Evolutionary conservation across 1,140 invertebrate genomes (phyloP).

Genomic region (Procambarus clarkii): DNA sequence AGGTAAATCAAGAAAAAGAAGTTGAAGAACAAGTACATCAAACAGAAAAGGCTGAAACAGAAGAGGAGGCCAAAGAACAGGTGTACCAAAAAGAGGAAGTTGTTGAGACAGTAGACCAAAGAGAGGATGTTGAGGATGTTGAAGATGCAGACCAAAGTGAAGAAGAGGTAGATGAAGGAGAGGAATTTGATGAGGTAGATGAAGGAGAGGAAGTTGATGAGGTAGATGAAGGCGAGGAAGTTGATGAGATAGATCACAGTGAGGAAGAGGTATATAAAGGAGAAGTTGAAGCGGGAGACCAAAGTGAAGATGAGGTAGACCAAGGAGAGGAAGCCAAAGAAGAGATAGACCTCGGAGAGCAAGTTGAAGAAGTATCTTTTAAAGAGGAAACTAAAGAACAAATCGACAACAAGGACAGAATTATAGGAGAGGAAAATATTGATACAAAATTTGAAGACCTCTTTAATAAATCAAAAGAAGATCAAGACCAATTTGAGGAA

Average conservation of each 20-base stretch:
- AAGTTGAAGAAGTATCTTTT: not conserved
- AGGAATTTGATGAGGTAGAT: not conserved
- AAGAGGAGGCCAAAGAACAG: not conserved
- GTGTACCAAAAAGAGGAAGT: not conserved
- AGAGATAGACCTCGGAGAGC: not conserved
- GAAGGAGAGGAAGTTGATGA: not conserved
- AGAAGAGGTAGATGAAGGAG: not conserved
- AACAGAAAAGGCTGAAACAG: too few species aligned
- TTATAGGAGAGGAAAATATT: not conserved
- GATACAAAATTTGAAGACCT: not conserved
- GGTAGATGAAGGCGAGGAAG: not conserved
- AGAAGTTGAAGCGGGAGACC: not conserved
- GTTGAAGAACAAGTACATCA: not conserved
- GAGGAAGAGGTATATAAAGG: too few species aligned
- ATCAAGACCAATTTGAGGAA: conserved; percentile 4
- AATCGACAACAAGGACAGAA: not conserved
- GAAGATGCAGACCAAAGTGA: not conserved
- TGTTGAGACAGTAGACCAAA: not conserved
- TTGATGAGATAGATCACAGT: not conserved
- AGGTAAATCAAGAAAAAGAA: not conserved
- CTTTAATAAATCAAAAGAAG: not conserved
- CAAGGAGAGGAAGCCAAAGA: not conserved
- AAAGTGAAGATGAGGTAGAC: not conserved
- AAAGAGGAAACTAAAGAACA: not conserved
- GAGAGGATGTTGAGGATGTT: not conserved